A percentile compares a stretch with the other conserved stretches of the same genome.
phyloP scores from a whole-genome alignment of 2,797 vertebrate species.

The Melanotaenia boesemani region DNA sequence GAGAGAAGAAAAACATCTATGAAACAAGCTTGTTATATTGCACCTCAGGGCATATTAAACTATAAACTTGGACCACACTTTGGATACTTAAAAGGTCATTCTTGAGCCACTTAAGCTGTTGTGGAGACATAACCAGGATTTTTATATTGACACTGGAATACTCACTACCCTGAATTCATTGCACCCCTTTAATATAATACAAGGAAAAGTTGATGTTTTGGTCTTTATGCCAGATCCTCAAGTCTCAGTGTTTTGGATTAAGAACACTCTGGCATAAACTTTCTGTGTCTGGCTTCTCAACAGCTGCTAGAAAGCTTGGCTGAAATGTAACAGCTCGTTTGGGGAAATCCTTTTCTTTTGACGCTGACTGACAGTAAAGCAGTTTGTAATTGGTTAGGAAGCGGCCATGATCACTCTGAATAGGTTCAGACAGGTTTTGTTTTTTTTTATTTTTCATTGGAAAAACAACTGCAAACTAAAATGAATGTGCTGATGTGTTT shows the following conservation, averaged over 20 bases:
- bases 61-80: background rate
- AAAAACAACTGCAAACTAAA: background rate
- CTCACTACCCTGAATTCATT: background rate
- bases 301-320: slow-evolving; percentile 24
- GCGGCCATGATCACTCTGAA: too few species aligned
- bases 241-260: slow-evolving; percentile 1
- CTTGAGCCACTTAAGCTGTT: background rate
- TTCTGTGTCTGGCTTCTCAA: slow-evolving; percentile 3
- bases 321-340: slow-evolving; percentile 23
- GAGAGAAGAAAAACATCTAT: background rate
- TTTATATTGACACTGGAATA: background rate
- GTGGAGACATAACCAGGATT: background rate
- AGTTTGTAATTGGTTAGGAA: background rate
- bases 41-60: slow-evolving; percentile 1
- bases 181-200: background rate
- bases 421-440: background rate
- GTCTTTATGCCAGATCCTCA: background rate
- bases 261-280: background rate
- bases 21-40: background rate
- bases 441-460: background rate
- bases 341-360: slow-evolving; percentile 24
- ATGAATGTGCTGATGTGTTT: background rate
- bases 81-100: background rate
- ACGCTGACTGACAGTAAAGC: background rate
- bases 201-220: background rate